These are phyloP conservation scores for Rhagologus leucostigma DNA, from an alignment of 2,113 vertebrate genomes.

Conservation along the genomic window DNA sequence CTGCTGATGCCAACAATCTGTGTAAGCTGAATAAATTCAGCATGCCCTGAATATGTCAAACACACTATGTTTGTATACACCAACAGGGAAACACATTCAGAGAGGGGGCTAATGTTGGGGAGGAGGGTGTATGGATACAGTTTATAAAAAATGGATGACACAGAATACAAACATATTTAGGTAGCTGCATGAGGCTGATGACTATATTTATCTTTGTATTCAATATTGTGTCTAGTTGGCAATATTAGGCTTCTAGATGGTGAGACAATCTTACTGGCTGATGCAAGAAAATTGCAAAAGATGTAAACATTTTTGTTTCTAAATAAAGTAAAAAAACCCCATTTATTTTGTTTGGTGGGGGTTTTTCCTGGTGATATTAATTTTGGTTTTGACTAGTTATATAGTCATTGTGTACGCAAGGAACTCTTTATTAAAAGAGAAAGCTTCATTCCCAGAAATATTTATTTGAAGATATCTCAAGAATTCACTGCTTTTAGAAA, in stretches of 20 bases:
- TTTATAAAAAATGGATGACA: not conserved
- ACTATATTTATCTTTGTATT: not conserved
- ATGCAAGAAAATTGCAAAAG: not conserved
- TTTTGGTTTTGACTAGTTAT: not conserved
- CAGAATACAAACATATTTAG: not conserved
- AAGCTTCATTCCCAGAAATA: not conserved
- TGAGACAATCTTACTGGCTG: not conserved
- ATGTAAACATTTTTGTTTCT: not conserved
- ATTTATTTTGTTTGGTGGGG: not conserved
- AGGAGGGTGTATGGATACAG: not conserved
- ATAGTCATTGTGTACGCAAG: not conserved
- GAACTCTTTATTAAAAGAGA: not conserved
- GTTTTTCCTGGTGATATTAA: not conserved
- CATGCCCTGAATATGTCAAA: conserved; percentile 37
- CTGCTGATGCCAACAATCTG: not conserved
- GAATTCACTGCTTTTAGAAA: not conserved
- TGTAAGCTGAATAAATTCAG: not conserved
- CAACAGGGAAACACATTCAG: not conserved
- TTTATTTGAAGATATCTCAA: not conserved
- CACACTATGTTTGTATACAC: not conserved
- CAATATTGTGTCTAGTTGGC: not conserved
- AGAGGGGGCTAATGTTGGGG: not conserved
- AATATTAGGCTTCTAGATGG: not conserved
- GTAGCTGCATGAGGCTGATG: not conserved
- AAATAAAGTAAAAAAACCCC: not conserved